These are phyloP conservation scores for Bruchidius siliquastri DNA, from an alignment of 2,888 invertebrate species.

Conservation along the genomic window DNA sequence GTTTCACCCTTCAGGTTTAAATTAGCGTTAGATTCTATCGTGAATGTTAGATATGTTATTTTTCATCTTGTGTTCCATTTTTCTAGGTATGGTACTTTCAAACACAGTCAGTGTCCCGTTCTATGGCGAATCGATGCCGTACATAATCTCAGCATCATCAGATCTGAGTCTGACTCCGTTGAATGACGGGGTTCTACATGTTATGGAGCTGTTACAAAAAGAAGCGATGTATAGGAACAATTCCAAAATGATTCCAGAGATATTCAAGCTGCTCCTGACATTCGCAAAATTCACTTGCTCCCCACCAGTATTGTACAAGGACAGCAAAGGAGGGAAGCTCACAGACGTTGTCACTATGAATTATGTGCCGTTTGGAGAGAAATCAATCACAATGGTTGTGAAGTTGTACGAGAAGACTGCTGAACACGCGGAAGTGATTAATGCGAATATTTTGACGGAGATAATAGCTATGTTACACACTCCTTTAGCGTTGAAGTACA, in stretches of 20 bases:
- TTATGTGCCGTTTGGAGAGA: conserved; percentile 83
- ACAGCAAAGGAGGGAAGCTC: conserved; percentile 52
- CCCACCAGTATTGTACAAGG: conserved; percentile 56
- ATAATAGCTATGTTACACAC: conserved; percentile 62
- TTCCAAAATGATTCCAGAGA: conserved; percentile 61
- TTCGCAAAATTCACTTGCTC: conserved; percentile 69
- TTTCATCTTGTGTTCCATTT: too few relatives aligned
- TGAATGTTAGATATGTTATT: too few relatives aligned
- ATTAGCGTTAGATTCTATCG: too few relatives aligned
- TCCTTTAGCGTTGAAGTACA: conserved; percentile 75
- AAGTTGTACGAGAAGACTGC: conserved; percentile 72
- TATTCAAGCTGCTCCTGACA: conserved; percentile 61
- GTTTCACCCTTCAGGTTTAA: too few relatives aligned
- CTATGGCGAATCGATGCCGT: conserved; percentile 73
- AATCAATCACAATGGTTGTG: conserved; percentile 68
- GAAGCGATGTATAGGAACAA: conserved; percentile 55
- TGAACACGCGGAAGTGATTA: conserved; percentile 64
- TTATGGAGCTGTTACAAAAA: conserved; percentile 83
- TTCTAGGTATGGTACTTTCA: conserved; percentile 56
- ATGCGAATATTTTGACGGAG: conserved; percentile 66
- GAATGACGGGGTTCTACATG: conserved; percentile 80
- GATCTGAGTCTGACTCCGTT: conserved; percentile 78
- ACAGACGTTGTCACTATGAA: conserved; percentile 75
- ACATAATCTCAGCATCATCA: conserved; percentile 65
- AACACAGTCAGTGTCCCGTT: conserved; percentile 77